phyloP scores from a whole-genome alignment of 1,140 invertebrate genomes.

The Odontomachus brunneus region DNA sequence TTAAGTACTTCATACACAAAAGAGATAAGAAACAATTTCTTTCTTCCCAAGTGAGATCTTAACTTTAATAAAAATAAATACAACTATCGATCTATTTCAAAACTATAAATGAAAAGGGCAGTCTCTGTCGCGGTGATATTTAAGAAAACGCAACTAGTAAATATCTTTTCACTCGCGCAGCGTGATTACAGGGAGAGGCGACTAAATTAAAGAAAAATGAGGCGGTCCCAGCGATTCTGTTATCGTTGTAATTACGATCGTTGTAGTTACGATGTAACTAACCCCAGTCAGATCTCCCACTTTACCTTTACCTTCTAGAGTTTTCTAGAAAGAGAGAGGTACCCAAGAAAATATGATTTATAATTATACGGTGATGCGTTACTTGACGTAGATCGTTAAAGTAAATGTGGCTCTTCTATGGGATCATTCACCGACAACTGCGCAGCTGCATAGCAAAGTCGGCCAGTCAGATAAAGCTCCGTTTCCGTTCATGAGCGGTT shows the following conservation, averaged over 20 bases:
- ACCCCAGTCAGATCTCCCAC: too few relatives aligned
- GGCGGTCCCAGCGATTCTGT: slow-evolving; percentile 16
- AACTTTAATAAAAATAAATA: not conserved
- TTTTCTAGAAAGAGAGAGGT: too few relatives aligned
- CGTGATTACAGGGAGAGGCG: not conserved
- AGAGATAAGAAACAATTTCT: not conserved
- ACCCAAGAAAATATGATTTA: slow-evolving; percentile 64
- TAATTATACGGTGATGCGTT: slow-evolving; percentile 70
- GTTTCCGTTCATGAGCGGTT: slow-evolving; percentile 49
- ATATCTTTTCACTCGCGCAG: not conserved
- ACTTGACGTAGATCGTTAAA: slow-evolving; percentile 62
- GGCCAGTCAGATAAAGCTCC: slow-evolving; percentile 53
- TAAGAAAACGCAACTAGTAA: slow-evolving; percentile 36
- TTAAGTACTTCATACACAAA: not conserved
- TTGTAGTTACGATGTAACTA: slow-evolving; percentile 13
- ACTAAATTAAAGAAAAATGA: slow-evolving; percentile 46
- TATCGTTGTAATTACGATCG: slow-evolving; percentile 28
- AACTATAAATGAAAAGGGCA: slow-evolving; percentile 4
- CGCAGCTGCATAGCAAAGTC: slow-evolving; percentile 32
- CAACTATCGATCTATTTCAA: slow-evolving; percentile 24
- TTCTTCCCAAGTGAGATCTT: not conserved
- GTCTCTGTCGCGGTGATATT: not conserved
- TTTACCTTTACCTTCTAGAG: not conserved
- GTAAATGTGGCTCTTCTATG: slow-evolving; percentile 68
- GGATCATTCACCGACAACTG: slow-evolving; percentile 60